Evolutionary conservation across 2,113 vertebrate species (phyloP).

Genomic region (Myiagra hebetior): DNA sequence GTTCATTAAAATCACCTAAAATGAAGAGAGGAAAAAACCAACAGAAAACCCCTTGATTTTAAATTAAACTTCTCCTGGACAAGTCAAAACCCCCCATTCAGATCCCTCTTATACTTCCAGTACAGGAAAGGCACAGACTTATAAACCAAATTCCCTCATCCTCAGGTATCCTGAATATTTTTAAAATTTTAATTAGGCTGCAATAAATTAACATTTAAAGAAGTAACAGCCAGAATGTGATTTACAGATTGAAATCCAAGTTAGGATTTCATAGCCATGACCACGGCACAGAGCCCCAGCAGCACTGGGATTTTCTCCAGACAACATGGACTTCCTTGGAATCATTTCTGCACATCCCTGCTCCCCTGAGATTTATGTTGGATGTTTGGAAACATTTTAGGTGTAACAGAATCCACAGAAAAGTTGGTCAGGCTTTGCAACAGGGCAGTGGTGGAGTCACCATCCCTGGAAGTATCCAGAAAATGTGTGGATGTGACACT

Average conservation of each 20-base stretch:
- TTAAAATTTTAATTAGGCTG: not conserved
- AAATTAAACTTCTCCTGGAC: not conserved
- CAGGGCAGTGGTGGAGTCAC: not conserved
- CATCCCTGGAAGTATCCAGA: not conserved
- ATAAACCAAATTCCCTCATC: not conserved
- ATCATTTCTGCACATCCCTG: not conserved
- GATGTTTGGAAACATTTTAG: not conserved
- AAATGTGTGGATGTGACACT: accelerated
- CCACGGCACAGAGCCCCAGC: not conserved
- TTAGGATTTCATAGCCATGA: not conserved
- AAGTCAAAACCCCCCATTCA: not conserved
- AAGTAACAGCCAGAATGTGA: not conserved
- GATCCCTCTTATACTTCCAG: not conserved
- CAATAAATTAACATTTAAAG: not conserved
- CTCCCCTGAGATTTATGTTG: too few relatives aligned
- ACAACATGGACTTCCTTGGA: not conserved
- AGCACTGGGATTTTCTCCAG: not conserved
- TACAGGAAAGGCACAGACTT: not conserved
- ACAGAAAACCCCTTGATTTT: not conserved
- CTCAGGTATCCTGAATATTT: not conserved
- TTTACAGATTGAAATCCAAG: too few relatives aligned
- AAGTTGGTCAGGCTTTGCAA: not conserved
- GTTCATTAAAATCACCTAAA: not conserved
- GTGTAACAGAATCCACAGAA: too few relatives aligned
- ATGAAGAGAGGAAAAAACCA: not conserved